phyloP scores from a whole-genome alignment of 2,888 invertebrate genomes.

The Sarcophaga caerulescens region DNA sequence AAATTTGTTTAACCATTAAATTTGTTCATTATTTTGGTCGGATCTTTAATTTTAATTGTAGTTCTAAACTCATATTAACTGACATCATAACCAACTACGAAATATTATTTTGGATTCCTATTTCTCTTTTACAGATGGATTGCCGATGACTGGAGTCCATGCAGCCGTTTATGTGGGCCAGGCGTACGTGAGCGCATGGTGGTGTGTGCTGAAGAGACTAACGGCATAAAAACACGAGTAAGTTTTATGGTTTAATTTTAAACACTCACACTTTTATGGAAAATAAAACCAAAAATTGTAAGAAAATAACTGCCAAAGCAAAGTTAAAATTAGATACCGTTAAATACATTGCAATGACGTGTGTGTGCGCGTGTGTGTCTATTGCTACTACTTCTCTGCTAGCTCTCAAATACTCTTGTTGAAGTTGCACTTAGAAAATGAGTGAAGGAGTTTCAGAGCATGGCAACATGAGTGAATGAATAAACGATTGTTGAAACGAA shows the following conservation, averaged over 20 bases:
- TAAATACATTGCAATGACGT: background rate
- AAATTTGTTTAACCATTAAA: no score
- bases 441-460: background rate
- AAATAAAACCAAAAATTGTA: background rate
- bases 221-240: constrained; percentile 89
- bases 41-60: constrained; percentile 35
- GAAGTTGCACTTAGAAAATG: background rate
- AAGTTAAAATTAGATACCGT: constrained; percentile 47
- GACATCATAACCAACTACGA: constrained; percentile 7
- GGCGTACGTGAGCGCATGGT: constrained; percentile 91
- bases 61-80: constrained; percentile 14
- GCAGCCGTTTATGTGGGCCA: constrained; percentile 93
- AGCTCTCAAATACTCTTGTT: background rate
- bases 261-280: background rate
- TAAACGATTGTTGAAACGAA: background rate
- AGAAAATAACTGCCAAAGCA: constrained; percentile 3
- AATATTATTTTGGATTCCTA: background rate
- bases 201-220: constrained; percentile 91
- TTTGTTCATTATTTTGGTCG: no score
- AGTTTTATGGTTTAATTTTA: constrained; percentile 76
- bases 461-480: no score
- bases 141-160: constrained; percentile 93
- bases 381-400: background rate
- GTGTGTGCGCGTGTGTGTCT: background rate
- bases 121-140: constrained; percentile 87